Percentiles rank a stretch among this genome's conserved stretches.
Evolutionary conservation across 2,113 vertebrate species (phyloP).

Genomic region (Rana temporaria): DNA sequence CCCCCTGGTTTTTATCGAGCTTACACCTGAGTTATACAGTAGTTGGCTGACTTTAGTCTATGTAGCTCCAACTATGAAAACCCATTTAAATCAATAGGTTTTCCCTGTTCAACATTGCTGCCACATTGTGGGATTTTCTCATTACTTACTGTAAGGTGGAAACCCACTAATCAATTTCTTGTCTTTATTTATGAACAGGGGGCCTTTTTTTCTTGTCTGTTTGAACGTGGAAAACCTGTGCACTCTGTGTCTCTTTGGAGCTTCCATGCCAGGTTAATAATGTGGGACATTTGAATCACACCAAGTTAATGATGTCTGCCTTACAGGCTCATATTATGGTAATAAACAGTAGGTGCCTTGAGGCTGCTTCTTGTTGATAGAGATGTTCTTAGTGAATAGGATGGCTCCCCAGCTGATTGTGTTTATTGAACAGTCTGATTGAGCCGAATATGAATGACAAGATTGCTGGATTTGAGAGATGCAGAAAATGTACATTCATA

Average conservation of each 20-base stretch:
- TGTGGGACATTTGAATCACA: neutral
- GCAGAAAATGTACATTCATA: conserved; percentile 32
- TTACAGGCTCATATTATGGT: conserved; percentile 4
- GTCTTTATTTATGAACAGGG: too few relatives aligned
- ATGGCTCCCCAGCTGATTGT: conserved; percentile 20
- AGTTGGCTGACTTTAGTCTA: too few relatives aligned
- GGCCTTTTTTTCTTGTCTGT: neutral
- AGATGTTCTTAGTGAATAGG: neutral
- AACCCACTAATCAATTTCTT: too few relatives aligned
- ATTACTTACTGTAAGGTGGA: too few relatives aligned
- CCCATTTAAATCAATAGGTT: too few relatives aligned
- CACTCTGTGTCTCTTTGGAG: conserved; percentile 13
- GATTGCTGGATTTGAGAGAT: conserved; percentile 7
- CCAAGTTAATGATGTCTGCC: neutral
- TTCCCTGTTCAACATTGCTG: too few relatives aligned
- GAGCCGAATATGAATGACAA: conserved; percentile 6
- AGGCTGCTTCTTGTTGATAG: conserved; percentile 20
- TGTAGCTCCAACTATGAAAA: too few relatives aligned
- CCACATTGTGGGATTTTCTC: too few relatives aligned
- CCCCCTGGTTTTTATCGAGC: too few relatives aligned
- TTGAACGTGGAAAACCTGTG: neutral
- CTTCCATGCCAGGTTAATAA: conserved; percentile 7
- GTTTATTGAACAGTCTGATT: conserved; percentile 17
- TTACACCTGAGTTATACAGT: too few relatives aligned
- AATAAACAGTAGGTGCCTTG: neutral